Evolutionary conservation across 2,888 invertebrate species (phyloP), one percentile per base, ranked within the genome.

Genomic region (Gryllus longicercus): DNA sequence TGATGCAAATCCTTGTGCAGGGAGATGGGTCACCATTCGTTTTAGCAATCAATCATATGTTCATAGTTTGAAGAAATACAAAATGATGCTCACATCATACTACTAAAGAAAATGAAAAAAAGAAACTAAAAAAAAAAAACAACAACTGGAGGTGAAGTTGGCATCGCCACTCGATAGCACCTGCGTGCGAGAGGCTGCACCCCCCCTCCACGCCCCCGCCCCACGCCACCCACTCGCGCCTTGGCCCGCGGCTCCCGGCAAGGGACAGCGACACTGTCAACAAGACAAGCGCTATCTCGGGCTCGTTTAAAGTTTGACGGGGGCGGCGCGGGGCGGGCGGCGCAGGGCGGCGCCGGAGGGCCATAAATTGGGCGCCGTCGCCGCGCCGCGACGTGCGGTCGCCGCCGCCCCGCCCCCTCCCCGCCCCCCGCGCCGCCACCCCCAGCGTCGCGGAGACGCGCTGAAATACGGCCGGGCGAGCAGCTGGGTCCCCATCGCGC

Each of bases 401-500:
- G 14, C 16, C 63, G 63, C n/a, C 63, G n/a, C n/a, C 16, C 63
- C 63, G 63, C 63, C 63, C 16, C 63, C 14, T 8, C 63, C 63
- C n/a, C 63, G n/a, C 63, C 16, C 8, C 63, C 16, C 14, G n/a
- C 63, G 63, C 63, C 63, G 4, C 63, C 63, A n/a, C 63, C 63
- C 16, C 14, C 63, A 11, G 63, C 63, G 63, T 63, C 63, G 63
- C 14, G 38, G 63, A 14, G 63, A 63, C 63, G 63, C 63, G 63
- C 63, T 63, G 63, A 63, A 63, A 63, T 63, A 63, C 63, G 63
- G 63, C 63, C 63, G 63, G 63, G 14, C 63, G 63, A 63, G 63
- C 63, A 63, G 63, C 63, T 63, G 63, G 16, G 63, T 63, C 63
- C 63, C n/a, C 63, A n/a, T 18, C 16, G 38, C 38, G 38, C 38